Percentiles rank a stretch among this genome's conserved stretches.
Conservation (phyloP, 2,888 invertebrate genomes). For the Loripinus fragilis region DNA sequence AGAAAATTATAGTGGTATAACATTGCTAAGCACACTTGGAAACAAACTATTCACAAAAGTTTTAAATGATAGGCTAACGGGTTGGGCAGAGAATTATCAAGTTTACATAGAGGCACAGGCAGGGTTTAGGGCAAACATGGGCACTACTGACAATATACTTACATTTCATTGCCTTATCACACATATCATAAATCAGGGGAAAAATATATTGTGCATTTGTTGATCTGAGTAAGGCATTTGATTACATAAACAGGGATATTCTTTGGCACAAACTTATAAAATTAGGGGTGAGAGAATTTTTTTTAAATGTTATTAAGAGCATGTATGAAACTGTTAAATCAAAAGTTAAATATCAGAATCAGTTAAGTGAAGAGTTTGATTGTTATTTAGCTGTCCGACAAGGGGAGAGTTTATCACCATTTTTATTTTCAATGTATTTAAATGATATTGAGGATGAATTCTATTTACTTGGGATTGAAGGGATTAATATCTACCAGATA, state of each 20-base stretch:
- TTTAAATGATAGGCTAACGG: slow-evolving; percentile 8
- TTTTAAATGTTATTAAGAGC: slow-evolving; percentile 5
- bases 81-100: slow-evolving; percentile 14
- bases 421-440: slow-evolving; percentile 17
- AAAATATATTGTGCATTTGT: slow-evolving; percentile 15
- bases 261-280: slow-evolving; percentile 15
- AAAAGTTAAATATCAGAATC: not conserved
- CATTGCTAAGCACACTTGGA: slow-evolving; percentile 13
- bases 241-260: slow-evolving; percentile 13
- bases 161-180: slow-evolving; percentile 2
- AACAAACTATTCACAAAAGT: slow-evolving; percentile 14
- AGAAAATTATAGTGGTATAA: slow-evolving; percentile 18
- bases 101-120: slow-evolving; percentile 18
- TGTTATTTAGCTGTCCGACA: slow-evolving; percentile 6
- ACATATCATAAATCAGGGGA: not conserved
- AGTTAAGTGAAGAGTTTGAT: slow-evolving; percentile 4
- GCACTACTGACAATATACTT: slow-evolving; percentile 6
- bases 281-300: not conserved
- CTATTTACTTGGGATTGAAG: not conserved
- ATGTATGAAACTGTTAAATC: slow-evolving; percentile 20
- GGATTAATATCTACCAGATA: not conserved
- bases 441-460: slow-evolving; percentile 19
- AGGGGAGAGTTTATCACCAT: slow-evolving; percentile 20
- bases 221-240: slow-evolving; percentile 10
- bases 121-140: slow-evolving; percentile 8